These are phyloP conservation scores for Myanophis thanlyinensis DNA, from an alignment of 2,113 vertebrate species.

Conservation along the genomic window DNA sequence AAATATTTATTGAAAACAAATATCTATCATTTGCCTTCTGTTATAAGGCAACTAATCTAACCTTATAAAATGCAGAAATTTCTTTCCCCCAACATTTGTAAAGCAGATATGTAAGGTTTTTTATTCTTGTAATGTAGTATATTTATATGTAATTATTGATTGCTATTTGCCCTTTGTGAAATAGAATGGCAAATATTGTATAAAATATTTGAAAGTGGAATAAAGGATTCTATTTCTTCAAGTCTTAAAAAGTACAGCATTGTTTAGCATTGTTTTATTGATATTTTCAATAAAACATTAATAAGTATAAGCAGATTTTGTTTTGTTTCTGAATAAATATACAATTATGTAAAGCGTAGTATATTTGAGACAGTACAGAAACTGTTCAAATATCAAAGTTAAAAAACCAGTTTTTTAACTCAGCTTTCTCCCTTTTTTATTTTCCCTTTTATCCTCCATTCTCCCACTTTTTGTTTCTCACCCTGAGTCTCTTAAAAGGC, in stretches of 20 bases:
- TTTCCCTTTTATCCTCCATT: conserved; percentile 28
- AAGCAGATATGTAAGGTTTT: conserved; percentile 61
- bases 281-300: conserved; percentile 52
- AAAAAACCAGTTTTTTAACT: neutral
- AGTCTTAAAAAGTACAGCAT: conserved; percentile 24
- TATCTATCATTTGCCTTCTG: neutral
- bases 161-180: conserved; percentile 50
- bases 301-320: conserved; percentile 51
- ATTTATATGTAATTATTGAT: conserved; percentile 50
- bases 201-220: conserved; percentile 44
- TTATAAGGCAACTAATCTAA: conserved; percentile 19
- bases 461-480: conserved; percentile 3
- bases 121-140: conserved; percentile 31
- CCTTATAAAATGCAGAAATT: neutral
- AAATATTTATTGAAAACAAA: neutral
- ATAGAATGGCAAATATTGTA: conserved; percentile 56
- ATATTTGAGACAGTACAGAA: conserved; percentile 61
- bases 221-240: conserved; percentile 46
- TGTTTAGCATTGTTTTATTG: too few relatives aligned
- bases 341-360: conserved; percentile 58
- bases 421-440: neutral
- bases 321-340: conserved; percentile 60
- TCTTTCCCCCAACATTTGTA: neutral
- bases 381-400: conserved; percentile 50
- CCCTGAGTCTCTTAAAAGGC: neutral